Conservation (phyloP, 1,140 invertebrate genomes). For the Mycetomoellerius zeteki region DNA sequence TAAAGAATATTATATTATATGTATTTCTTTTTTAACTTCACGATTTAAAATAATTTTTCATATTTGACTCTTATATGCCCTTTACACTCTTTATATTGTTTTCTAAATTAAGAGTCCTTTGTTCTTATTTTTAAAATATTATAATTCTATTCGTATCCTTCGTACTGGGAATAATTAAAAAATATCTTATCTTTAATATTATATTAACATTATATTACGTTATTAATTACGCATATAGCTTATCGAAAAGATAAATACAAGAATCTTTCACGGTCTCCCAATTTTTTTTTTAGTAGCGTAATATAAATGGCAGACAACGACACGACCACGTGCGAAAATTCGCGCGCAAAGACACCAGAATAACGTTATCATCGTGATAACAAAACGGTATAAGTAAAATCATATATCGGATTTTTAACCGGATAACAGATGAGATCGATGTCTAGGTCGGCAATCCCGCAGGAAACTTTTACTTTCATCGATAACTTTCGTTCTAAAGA, state of each 20-base stretch:
- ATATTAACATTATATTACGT: too few relatives aligned
- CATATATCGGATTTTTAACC: slow-evolving; percentile 46
- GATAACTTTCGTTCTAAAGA: slow-evolving; percentile 38
- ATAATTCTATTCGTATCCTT: neutral
- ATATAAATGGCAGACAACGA: neutral
- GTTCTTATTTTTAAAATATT: too few relatives aligned
- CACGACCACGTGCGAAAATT: slow-evolving; percentile 43
- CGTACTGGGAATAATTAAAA: neutral
- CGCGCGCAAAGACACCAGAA: slow-evolving; percentile 24
- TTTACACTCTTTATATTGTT: too few relatives aligned
- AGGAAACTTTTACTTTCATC: slow-evolving; percentile 77
- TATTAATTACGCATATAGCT: slow-evolving; percentile 21
- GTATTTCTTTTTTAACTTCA: too few relatives aligned
- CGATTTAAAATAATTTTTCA: too few relatives aligned
- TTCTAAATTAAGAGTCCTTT: too few relatives aligned
- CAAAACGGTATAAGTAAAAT: slow-evolving; percentile 32
- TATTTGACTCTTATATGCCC: too few relatives aligned
- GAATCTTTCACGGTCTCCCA: neutral
- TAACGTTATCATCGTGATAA: slow-evolving; percentile 53
- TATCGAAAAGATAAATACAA: slow-evolving; percentile 24
- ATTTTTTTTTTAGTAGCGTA: neutral
- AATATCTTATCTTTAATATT: slow-evolving; percentile 16
- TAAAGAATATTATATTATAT: too few relatives aligned
- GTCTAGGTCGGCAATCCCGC: slow-evolving; percentile 73
- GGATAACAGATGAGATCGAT: slow-evolving; percentile 67